Evolutionary conservation across 2,888 invertebrate species (phyloP), one percentile per base, ranked within the genome.

Genomic region (Amiota minor): DNA sequence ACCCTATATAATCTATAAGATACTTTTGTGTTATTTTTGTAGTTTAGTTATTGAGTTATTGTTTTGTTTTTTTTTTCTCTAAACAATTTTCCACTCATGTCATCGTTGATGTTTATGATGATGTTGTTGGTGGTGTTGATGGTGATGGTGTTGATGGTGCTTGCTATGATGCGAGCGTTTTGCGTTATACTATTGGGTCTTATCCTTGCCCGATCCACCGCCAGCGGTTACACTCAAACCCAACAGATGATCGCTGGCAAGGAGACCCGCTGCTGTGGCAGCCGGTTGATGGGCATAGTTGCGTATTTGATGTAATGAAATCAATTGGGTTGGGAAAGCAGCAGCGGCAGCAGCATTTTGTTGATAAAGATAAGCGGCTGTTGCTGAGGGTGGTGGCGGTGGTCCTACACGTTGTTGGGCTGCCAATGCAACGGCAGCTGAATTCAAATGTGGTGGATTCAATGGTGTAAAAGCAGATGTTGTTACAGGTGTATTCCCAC

Each of bases 401-500:
- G 35, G 4, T 35, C 35, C 35, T 35, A 35, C 35, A 56, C 89
- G 86, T 78, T 88, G 89, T 67, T 87, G 88, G 16, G 80, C 79
- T 3, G 67, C 67, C 10, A 68, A 53, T n/a, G 67, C 20, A 35
- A 45, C 62, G 3, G 53, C 53, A 47, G 78, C 64, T 4, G 65
- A 64, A 78, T 94, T 93, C 78, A 95, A 91, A 88, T 95, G 96
- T 74, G 95, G 94, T 77, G 92, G 91, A 86, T 95, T 97, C 86
- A 98, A 96, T 53, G 98, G 98, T 70, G 98, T 98, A 90, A 98
- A 98, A 77, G 98, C 98, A 23, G 96, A 96, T 78, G 95, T 95
- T 67, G 94, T 93, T 35, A 77, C 74, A 12, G 85, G 79, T 9
- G 83, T 78, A 23, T 80, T 79, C 73, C 20, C 16, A 23, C 83